Base-by-base conservation (phyloP, 2,113 vertebrate species). In the Colistium nudipinnis region DNA sequence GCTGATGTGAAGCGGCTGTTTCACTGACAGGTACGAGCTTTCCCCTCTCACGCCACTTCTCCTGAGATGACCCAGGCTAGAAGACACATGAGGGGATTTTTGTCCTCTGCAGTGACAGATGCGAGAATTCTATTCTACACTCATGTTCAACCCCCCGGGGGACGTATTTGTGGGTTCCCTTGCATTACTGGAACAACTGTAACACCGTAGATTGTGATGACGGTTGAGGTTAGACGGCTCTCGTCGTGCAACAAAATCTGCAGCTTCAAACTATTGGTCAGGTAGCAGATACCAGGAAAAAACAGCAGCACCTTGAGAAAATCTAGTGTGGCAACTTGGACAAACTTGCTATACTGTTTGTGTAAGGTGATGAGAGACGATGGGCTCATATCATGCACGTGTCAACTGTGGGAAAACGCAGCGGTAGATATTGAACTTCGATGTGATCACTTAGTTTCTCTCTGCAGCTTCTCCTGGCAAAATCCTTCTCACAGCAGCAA, bases 281-380 rank as follows among this genome's bases (percentile, higher is more conserved):
- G 28, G 45, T 11, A 4, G 19, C 22, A 19, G 7, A 38, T 19
- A 22, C 24, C 4, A 20, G 14, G 36, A 51, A 45, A 16, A 41
- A 8, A 49, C 35, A 54, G 47, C 53, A 6, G 25, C 52, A 28
- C 14, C 17, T 0, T 12, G 0, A 19, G 3, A 16, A 39, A 43
- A 49, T 48, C 24, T 57, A 64, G 17, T 1, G 17, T 31, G 33
- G 30, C 25, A 27, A 60, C 60, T 38, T 45, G 41, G 13, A 16
- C n/a, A 19, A 62, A 65, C 57, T 13, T 68, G 1, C 27, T 17
- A 7, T 8, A 0, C 14, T 53, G 69, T 76, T 69, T 69, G 66
- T 1, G 4, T 27, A 62, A 52, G 43, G 52, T 6, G 25, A 55
- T 39, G 51, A 47, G 43, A 66, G 19, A 41, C 3, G 28, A 17